Evolutionary conservation across 2,888 invertebrate genomes (phyloP).

Genomic region (Acronicta psi): DNA sequence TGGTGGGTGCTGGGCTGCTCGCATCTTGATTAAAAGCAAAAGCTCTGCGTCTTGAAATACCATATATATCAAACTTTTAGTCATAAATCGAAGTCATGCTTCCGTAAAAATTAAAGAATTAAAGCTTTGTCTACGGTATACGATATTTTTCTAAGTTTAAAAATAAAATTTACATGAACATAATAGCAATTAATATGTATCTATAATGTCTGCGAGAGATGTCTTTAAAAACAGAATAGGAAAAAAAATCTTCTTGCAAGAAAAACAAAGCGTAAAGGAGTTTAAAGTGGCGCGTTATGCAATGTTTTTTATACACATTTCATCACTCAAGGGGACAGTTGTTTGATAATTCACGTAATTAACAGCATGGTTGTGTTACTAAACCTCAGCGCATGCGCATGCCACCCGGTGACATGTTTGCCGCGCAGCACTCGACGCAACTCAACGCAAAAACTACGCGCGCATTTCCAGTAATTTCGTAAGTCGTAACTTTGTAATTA

Average conservation of each 20-base stretch:
- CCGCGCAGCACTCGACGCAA: conserved; percentile 38
- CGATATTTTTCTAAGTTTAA: background rate
- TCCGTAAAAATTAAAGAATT: too few species aligned
- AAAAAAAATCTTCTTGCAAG: too few species aligned
- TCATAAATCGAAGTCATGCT: too few species aligned
- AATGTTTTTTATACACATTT: conserved; percentile 81
- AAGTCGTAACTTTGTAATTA: conserved; percentile 72
- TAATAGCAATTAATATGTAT: too few species aligned
- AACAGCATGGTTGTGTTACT: conserved; percentile 73
- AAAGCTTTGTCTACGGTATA: too few species aligned
- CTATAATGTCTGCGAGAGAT: too few species aligned
- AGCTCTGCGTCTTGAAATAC: conserved; percentile 27
- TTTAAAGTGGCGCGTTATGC: conserved; percentile 66
- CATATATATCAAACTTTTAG: background rate
- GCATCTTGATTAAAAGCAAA: conserved; percentile 38
- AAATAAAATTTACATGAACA: too few species aligned
- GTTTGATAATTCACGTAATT: conserved; percentile 80
- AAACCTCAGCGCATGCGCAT: conserved; percentile 63
- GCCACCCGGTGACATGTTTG: conserved; percentile 70
- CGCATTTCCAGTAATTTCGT: conserved; percentile 74
- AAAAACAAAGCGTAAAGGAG: conserved; percentile 55
- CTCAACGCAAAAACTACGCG: conserved; percentile 73
- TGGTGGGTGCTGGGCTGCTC: conserved; percentile 19
- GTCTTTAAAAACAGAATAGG: too few species aligned
- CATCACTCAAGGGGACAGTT: conserved; percentile 76